phyloP scores from a whole-genome alignment of 2,797 vertebrate genomes.

The Cottoperca gobio region DNA sequence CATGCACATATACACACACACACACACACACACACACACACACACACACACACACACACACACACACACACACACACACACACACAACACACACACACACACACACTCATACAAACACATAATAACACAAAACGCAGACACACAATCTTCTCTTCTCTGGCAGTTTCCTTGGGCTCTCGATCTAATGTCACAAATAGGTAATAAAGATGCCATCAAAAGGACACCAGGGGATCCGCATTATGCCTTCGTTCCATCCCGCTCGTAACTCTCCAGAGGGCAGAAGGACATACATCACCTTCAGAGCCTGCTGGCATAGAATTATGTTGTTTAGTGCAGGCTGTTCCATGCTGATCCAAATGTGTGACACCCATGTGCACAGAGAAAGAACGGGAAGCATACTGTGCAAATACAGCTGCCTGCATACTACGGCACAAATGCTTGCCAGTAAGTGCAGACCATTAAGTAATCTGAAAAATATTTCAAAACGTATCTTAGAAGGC shows the following conservation, averaged over 20 bases:
- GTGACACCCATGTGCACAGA: slow-evolving; percentile 36
- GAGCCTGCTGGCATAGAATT: slow-evolving; percentile 68
- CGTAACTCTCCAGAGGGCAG: slow-evolving; percentile 75
- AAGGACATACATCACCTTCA: slow-evolving; percentile 74
- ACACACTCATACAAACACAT: slow-evolving; percentile 7
- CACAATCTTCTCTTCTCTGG: slow-evolving; percentile 22
- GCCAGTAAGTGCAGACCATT: slow-evolving; percentile 57
- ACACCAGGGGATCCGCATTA: slow-evolving; percentile 74
- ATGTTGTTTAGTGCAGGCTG: slow-evolving; percentile 67
- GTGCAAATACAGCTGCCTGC: slow-evolving; percentile 48
- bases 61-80: background rate
- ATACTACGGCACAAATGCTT: slow-evolving; percentile 33
- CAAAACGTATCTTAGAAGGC: slow-evolving; percentile 45
- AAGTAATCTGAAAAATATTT: slow-evolving; percentile 60
- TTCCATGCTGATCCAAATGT: slow-evolving; percentile 58
- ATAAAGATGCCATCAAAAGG: slow-evolving; percentile 78
- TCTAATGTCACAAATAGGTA: slow-evolving; percentile 75
- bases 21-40: slow-evolving; percentile 4
- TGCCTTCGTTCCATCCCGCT: slow-evolving; percentile 55
- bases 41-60: background rate
- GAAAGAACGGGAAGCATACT: slow-evolving; percentile 47
- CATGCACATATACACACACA: background rate
- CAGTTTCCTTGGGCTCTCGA: slow-evolving; percentile 57
- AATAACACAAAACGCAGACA: slow-evolving; percentile 27
- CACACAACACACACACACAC: background rate